A percentile compares a stretch with the other conserved stretches of the same genome.
Evolutionary conservation across 2,797 vertebrate species (phyloP).

Genomic region (Muscicapa striata): DNA sequence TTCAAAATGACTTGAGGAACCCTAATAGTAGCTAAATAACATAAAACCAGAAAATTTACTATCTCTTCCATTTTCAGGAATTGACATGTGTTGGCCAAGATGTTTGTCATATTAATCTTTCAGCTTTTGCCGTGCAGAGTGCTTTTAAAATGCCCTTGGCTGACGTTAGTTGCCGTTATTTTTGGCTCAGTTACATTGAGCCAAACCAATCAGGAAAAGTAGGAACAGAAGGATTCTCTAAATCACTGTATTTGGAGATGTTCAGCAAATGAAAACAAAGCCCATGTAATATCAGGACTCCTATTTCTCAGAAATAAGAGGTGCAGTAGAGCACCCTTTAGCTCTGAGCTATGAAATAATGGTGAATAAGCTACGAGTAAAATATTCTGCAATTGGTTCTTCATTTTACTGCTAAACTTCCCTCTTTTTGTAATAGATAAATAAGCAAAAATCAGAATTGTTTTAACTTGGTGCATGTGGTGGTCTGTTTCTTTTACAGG

Average conservation of each 20-base stretch:
- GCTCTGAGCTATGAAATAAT: not conserved
- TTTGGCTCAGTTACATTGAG: not conserved
- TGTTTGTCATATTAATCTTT: not conserved
- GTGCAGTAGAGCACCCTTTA: not conserved
- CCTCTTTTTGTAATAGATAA: not conserved
- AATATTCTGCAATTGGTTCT: not conserved
- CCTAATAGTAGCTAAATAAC: not conserved
- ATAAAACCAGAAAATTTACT: not conserved
- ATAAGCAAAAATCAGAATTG: not conserved
- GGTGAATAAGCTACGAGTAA: not conserved
- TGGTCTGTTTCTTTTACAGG: slow-evolving; percentile 78
- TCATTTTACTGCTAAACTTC: not conserved
- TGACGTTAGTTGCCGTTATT: not conserved
- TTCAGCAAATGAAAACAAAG: not conserved
- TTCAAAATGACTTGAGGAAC: not conserved
- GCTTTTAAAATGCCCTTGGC: not conserved
- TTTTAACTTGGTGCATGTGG: not conserved
- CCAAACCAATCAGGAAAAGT: not conserved
- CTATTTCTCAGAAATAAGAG: not conserved
- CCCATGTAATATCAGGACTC: not conserved
- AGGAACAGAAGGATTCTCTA: not conserved
- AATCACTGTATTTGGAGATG: not conserved
- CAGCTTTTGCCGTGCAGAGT: not conserved
- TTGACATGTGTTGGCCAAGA: not conserved
- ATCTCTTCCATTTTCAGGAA: not conserved